Percentiles rank a stretch among this genome's conserved stretches.
phyloP scores from a whole-genome alignment of 2,113 vertebrate species.

The Thomomys bottae region DNA sequence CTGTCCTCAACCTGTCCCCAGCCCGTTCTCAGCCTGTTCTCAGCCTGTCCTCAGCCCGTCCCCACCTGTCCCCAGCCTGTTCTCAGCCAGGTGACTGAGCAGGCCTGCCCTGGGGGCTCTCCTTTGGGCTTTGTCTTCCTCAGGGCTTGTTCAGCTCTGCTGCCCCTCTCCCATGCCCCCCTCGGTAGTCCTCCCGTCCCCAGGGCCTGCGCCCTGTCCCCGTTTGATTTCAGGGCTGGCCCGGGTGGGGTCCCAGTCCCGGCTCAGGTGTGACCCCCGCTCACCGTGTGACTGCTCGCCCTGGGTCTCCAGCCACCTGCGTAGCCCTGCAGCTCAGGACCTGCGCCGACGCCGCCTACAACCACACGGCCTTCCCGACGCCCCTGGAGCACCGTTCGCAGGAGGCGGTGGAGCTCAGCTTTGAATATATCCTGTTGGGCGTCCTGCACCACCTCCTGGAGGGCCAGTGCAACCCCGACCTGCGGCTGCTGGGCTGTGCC shows the following conservation, averaged over 20 bases:
- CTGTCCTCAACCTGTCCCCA: too few species aligned
- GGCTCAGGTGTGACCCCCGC: too few species aligned
- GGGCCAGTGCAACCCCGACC: conserved; percentile 95
- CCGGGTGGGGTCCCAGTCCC: not conserved
- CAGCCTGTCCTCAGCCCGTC: too few species aligned
- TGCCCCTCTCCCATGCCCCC: too few species aligned
- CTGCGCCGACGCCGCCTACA: conserved; percentile 91
- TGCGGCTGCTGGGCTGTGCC: conserved; percentile 94
- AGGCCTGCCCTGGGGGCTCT: too few species aligned
- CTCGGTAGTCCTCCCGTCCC: too few species aligned
- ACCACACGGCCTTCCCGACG: conserved; percentile 91
- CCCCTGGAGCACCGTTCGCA: conserved; percentile 89
- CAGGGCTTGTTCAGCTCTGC: not conserved
- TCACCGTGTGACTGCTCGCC: not conserved
- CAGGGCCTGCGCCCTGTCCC: not conserved
- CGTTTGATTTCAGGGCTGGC: not conserved
- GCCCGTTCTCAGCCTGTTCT: too few species aligned
- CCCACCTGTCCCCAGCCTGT: too few species aligned
- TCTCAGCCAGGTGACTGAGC: too few species aligned
- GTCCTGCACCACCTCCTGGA: conserved; percentile 94
- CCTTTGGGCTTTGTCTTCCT: too few species aligned
- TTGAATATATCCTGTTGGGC: conserved; percentile 94
- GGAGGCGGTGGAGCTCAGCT: conserved; percentile 90
- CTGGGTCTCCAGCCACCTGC: conserved; percentile 85
- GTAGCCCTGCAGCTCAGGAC: conserved; percentile 90